A percentile compares a stretch with the other conserved stretches of the same genome.
These are phyloP conservation scores for Drosophila pseudotakahashii DNA, from an alignment of 2,888 invertebrate genomes.

Conservation along the genomic window DNA sequence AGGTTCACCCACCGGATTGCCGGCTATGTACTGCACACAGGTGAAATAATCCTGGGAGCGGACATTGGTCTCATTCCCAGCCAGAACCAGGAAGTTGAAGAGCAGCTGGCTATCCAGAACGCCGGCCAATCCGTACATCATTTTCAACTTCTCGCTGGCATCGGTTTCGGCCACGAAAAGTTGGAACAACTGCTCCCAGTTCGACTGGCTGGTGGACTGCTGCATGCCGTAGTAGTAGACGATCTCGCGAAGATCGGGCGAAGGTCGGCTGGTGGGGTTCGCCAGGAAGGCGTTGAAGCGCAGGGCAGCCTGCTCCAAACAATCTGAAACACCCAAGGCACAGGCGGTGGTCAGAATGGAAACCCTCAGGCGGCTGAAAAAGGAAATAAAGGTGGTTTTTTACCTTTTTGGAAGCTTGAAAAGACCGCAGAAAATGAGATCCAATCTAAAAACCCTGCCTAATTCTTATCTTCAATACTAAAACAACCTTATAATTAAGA, in stretches of 20 bases:
- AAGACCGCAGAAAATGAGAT: too few species aligned
- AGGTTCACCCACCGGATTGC: slow-evolving; percentile 89
- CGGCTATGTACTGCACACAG: slow-evolving; percentile 88
- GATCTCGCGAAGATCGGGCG: slow-evolving; percentile 87
- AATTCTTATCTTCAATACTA: too few species aligned
- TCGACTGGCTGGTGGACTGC: slow-evolving; percentile 85
- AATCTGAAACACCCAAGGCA: slow-evolving; percentile 86
- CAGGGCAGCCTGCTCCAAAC: slow-evolving; percentile 86
- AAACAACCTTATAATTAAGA: too few species aligned
- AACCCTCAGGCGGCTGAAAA: slow-evolving; percentile 87
- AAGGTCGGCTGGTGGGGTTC: slow-evolving; percentile 82
- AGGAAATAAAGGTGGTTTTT: too few species aligned
- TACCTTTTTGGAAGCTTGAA: too few species aligned
- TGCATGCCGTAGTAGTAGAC: slow-evolving; percentile 90
- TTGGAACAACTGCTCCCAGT: slow-evolving; percentile 91
- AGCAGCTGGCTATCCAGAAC: slow-evolving; percentile 88
- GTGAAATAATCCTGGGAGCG: slow-evolving; percentile 93
- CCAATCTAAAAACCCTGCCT: too few species aligned
- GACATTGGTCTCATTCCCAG: slow-evolving; percentile 89
- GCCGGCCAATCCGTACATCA: slow-evolving; percentile 89
- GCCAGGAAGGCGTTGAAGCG: slow-evolving; percentile 87
- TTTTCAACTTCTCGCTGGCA: slow-evolving; percentile 90
- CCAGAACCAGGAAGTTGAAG: slow-evolving; percentile 87
- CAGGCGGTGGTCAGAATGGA: slow-evolving; percentile 88
- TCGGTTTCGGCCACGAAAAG: slow-evolving; percentile 89